Base-by-base conservation (phyloP, 2,113 vertebrate genomes). In the Gopherus flavomarginatus region DNA sequence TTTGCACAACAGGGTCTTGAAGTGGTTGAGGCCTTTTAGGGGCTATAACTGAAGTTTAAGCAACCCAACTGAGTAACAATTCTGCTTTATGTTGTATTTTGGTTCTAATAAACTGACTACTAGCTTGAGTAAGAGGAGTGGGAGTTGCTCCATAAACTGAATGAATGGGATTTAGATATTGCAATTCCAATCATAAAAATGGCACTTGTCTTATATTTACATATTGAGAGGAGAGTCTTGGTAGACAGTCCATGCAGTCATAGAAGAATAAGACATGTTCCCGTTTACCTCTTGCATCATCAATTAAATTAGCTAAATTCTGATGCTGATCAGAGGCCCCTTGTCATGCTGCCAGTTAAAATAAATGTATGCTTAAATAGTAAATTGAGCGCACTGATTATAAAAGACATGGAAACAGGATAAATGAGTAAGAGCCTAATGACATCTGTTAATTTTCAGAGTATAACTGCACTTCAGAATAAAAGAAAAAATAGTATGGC, bases 21-120 rank as follows among this genome's bases (percentile, higher is more conserved):
- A 22, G 22, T 56, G 54, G 54, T 24, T 56, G 54, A 10, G 22
- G 22, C 54, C 54, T 24, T 24, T 13, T 50, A 50, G 13, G 54
- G 22, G 54, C 22, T 56, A 24, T 56, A 56, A 54, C 54, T 56
- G 9, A 56, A 56, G 8, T 56, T 56, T 56, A 56, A 56, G 21
- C 54, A 56, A 22, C 22, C 54, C 24, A 24, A 56, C 9, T 56
- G 54, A 56, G 54, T 56, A 22, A 24, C 22, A 24, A 85, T 83
- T 93, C n/a, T 88, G 10, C 56, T 94, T 96, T 95, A 27, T 96
- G 12, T 2, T 65, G 14, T 26, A 85, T 77, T 94, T 95, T 88
- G 77, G 8, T 91, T 93, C 3, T 38, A 85, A 88, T 47, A 49
- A 86, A 56, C 52, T 1, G 38, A 53, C 65, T 8, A 44, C 91